These are phyloP conservation scores for Drosophila virilis DNA, from an alignment of 1,140 invertebrate genomes.

Conservation along the genomic window DNA sequence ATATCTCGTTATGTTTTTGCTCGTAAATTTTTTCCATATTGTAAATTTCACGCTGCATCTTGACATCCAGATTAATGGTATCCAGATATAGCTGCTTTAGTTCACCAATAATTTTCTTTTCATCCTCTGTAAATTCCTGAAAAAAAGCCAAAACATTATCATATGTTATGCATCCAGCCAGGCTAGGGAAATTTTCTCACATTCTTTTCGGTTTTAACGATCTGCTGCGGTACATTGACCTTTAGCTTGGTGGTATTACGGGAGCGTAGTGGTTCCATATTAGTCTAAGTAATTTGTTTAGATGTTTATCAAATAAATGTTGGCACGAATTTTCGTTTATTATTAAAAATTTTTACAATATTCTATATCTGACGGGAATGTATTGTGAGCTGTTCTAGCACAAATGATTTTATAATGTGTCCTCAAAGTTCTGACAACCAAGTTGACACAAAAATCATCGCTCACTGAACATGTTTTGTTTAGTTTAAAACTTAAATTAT, in stretches of 20 bases:
- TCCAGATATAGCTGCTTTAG: conserved; percentile 94
- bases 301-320: background rate
- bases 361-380: conserved; percentile 26
- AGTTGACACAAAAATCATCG: conserved; percentile 16
- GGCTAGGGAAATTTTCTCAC: conserved; percentile 23
- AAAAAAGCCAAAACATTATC: background rate
- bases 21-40: conserved; percentile 93
- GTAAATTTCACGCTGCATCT: conserved; percentile 95
- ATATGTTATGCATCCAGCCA: background rate
- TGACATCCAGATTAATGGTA: conserved; percentile 91
- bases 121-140: conserved; percentile 85
- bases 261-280: conserved; percentile 31
- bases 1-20: conserved; percentile 76
- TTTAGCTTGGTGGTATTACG: conserved; percentile 31
- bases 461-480: conserved; percentile 8
- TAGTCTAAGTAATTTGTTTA: background rate
- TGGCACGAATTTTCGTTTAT: conserved; percentile 14
- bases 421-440: background rate
- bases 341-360: conserved; percentile 25
- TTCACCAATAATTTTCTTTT: conserved; percentile 92
- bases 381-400: conserved; percentile 30
- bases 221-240: conserved; percentile 9
- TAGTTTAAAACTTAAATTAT: background rate
- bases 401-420: conserved; percentile 20
- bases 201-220: conserved; percentile 24